Evolutionary conservation across 1,140 invertebrate genomes (phyloP).

Genomic region (Zaprionus davidi): DNA sequence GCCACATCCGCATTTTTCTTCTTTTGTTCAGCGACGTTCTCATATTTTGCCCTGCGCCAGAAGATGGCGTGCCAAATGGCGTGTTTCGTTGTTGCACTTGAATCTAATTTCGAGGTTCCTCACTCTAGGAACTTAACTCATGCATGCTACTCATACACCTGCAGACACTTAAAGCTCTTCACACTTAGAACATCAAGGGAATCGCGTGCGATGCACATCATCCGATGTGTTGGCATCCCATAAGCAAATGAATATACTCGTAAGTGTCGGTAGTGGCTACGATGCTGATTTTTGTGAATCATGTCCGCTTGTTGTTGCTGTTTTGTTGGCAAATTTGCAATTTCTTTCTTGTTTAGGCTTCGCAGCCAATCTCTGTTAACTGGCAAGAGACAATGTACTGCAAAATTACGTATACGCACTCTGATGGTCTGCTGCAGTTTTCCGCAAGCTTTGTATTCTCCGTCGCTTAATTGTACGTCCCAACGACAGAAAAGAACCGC

Average conservation of each 20-base stretch:
- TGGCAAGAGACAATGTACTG: neutral
- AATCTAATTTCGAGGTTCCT: slow-evolving; percentile 31
- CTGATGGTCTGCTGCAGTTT: neutral
- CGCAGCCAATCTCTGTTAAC: neutral
- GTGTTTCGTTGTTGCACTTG: slow-evolving; percentile 27
- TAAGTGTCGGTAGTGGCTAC: neutral
- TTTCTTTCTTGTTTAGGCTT: neutral
- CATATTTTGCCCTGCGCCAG: slow-evolving; percentile 8
- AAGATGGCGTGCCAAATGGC: slow-evolving; percentile 30
- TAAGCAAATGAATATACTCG: slow-evolving; percentile 23
- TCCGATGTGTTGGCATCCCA: slow-evolving; percentile 5
- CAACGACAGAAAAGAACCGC: slow-evolving; percentile 18
- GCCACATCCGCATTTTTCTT: slow-evolving; percentile 15
- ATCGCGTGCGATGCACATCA: slow-evolving; percentile 21
- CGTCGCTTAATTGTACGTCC: neutral
- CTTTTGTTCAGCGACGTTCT: neutral
- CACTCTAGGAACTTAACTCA: neutral
- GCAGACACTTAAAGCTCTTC: neutral
- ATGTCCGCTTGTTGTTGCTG: neutral
- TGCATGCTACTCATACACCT: neutral
- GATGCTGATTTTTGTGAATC: slow-evolving; percentile 2
- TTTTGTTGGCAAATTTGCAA: too few relatives aligned
- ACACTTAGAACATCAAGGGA: slow-evolving; percentile 4
- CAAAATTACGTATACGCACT: slow-evolving; percentile 28
- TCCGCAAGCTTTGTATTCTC: slow-evolving; percentile 31